phyloP scores from a whole-genome alignment of 2,797 vertebrate genomes.

The Protonibea diacanthus region DNA sequence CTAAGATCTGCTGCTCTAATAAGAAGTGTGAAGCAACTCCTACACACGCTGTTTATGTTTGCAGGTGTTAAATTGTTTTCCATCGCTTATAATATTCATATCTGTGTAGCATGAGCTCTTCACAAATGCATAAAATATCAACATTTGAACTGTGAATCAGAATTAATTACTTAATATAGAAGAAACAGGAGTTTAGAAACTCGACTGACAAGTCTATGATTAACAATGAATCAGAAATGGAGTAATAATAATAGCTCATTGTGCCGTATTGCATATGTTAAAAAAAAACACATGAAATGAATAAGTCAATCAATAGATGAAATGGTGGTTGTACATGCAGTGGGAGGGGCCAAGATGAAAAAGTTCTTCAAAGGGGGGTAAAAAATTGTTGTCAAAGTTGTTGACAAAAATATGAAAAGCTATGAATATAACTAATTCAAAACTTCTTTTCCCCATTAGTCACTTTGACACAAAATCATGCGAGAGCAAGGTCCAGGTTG shows the following conservation, averaged over 20 bases:
- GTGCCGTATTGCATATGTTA: not conserved
- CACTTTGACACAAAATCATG: no score
- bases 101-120: not conserved
- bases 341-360: not conserved
- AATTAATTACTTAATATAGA: not conserved
- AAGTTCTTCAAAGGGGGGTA: not conserved
- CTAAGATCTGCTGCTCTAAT: constrained; percentile 6
- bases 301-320: not conserved
- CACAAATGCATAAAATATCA: not conserved
- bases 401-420: not conserved
- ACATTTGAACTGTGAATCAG: not conserved
- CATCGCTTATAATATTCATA: not conserved
- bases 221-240: not conserved
- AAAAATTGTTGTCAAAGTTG: not conserved
- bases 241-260: not conserved
- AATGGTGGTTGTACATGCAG: not conserved
- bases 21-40: not conserved
- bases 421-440: not conserved
- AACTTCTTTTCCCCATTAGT: no score
- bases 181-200: not conserved
- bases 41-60: not conserved
- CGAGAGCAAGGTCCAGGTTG: no score
- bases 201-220: not conserved
- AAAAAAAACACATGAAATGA: not conserved
- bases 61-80: not conserved